Evolutionary conservation across 2,113 vertebrate genomes (phyloP), one percentile per base, ranked within the genome.

Genomic region (Barnardius zonarius): DNA sequence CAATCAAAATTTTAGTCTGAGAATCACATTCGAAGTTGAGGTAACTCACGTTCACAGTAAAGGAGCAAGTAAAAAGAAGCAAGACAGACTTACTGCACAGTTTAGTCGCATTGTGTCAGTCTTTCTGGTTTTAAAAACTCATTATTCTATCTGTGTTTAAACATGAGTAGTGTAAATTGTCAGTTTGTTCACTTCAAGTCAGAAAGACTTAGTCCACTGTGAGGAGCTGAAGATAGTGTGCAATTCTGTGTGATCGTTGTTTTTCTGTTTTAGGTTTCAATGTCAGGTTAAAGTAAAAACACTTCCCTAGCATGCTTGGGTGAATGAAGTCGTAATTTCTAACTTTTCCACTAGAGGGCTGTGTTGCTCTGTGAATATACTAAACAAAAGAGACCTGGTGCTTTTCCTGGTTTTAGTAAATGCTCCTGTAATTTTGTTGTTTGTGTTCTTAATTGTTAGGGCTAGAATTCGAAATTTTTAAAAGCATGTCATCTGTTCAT

Each of bases 331-430:
- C 4, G 3, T 39, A 37, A 55, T 62, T 79, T 2, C 8, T 27
- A 28, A 5, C 31, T 43, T 57, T 8, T 68, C 93, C 98, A 98
- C 96, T 97, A 97, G 98, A 96, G 98, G 98, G 98, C 97, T 79
- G 89, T 98, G 79, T 98, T 98, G 97, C 92, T 84, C 97, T 97
- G 97, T 54, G 76, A 27, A 83, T 97, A 24, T 41, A 22, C 39
- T 51, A 37, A 93, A 96, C 96, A 95, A 97, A 97, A 96, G 96
- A 1, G 0, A 16, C 68, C 48, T 35, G 8, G 20, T 41, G 6
- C 80, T 94, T 82, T 44, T 30, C 70, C 9, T 62, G 31, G 4
- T 95, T 93, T 88, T 92, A 55, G 76, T 93, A 90, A 97, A 95
- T 79, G 66, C 44, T 92, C 57, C 84, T 94, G 85, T 76, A 93